Evolutionary conservation across 1,140 invertebrate species (phyloP).

Genomic region (Agraylea sexmaculata): DNA sequence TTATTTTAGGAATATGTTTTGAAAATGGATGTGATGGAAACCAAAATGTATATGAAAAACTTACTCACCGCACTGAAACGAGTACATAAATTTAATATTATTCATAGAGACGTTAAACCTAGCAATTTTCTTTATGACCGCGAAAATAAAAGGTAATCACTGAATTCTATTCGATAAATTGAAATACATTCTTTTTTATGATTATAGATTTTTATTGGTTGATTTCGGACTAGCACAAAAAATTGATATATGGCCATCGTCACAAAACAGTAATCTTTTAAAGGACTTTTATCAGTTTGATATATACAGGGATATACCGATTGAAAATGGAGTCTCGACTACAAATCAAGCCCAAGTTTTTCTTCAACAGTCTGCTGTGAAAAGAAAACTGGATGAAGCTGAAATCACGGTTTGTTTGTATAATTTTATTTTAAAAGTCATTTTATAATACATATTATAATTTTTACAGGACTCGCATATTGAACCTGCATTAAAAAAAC

Average conservation of each 20-base stretch:
- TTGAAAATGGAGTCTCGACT: too few species aligned
- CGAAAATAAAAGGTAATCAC: constrained; percentile 52
- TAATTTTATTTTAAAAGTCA: not conserved
- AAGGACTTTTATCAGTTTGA: not conserved
- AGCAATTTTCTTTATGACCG: constrained; percentile 85
- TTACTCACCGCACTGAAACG: constrained; percentile 64
- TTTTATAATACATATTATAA: too few species aligned
- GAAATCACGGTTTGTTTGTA: not conserved
- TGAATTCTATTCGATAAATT: constrained; percentile 10
- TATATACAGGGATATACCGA: too few species aligned
- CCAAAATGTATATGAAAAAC: constrained; percentile 71
- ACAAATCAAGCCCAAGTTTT: constrained; percentile 23
- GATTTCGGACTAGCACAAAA: constrained; percentile 83
- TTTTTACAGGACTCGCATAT: too few species aligned
- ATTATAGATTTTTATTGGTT: constrained; percentile 56
- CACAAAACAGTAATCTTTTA: not conserved
- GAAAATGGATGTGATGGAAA: constrained; percentile 58
- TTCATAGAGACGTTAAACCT: constrained; percentile 89
- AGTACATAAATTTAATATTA: constrained; percentile 76
- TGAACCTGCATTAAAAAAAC: constrained; percentile 10
- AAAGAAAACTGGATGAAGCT: too few species aligned
- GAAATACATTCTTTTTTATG: constrained; percentile 10
- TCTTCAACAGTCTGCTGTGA: constrained; percentile 17
- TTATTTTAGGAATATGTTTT: constrained; percentile 60
- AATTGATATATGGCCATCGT: constrained; percentile 23